These are phyloP conservation scores for Ovibos moschatus DNA, from an alignment of 2,113 vertebrate genomes.

Conservation along the genomic window DNA sequence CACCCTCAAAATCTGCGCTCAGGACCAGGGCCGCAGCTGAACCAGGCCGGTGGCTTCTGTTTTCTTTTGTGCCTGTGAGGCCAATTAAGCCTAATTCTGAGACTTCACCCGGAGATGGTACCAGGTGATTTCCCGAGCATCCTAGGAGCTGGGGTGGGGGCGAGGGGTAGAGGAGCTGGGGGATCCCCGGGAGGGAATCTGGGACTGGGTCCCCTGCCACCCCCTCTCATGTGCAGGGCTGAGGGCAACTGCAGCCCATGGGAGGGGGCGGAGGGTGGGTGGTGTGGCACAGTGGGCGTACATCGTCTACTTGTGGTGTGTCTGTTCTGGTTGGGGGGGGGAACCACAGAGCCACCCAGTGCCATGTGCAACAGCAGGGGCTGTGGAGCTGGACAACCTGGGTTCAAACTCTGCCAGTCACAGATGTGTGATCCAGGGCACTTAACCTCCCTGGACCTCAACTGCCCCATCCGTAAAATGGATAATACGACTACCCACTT, in stretches of 20 bases:
- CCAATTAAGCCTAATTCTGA: constrained; percentile 30
- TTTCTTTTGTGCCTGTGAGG: neutral
- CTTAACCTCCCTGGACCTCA: neutral
- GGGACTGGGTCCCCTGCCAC: neutral
- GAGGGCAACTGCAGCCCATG: accelerated
- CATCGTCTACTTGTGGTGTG: accelerated
- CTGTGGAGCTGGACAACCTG: neutral
- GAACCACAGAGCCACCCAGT: neutral
- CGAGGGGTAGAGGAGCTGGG: neutral
- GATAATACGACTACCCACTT: neutral
- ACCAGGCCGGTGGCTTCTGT: neutral
- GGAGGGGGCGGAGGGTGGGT: neutral
- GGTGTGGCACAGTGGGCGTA: accelerated
- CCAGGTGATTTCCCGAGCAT: neutral
- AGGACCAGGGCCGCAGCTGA: neutral
- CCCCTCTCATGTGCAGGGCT: neutral
- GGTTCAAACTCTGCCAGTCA: neutral
- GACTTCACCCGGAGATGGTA: neutral
- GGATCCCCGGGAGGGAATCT: neutral
- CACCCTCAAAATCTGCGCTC: neutral
- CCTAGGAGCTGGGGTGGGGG: no score
- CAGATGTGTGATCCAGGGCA: neutral
- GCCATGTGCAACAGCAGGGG: accelerated
- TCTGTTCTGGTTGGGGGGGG: neutral
- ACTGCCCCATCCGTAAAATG: neutral